Percentiles rank a stretch among this genome's conserved stretches.
phyloP scores from a whole-genome alignment of 2,797 vertebrate genomes.

The Pipistrellus kuhlii region DNA sequence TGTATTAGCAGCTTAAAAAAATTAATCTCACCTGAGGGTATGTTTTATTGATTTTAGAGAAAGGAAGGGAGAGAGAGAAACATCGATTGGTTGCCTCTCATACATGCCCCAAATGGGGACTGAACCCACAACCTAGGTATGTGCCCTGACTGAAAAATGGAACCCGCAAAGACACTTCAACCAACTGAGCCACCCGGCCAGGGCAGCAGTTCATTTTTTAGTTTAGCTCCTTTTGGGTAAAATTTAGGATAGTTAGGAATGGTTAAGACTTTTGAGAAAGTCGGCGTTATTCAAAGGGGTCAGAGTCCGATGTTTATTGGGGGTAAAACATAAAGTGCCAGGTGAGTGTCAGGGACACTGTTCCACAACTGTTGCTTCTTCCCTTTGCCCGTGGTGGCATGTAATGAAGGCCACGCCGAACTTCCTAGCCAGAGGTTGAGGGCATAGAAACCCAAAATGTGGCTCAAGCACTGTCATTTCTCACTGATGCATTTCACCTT shows the following conservation, averaged over 20 bases:
- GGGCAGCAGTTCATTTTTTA: background rate
- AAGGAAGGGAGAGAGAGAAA: background rate
- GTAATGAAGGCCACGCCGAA: background rate
- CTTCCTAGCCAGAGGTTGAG: background rate
- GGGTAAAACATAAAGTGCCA: background rate
- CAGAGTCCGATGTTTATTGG: background rate
- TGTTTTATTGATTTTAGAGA: background rate
- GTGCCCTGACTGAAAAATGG: background rate
- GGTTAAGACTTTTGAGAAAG: background rate
- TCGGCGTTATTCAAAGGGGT: background rate
- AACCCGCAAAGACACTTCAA: background rate
- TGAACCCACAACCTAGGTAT: background rate
- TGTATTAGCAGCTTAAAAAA: background rate
- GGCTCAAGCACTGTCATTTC: background rate
- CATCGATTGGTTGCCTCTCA: background rate
- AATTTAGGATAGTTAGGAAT: background rate
- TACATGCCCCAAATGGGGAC: background rate
- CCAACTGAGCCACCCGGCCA: background rate
- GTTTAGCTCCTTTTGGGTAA: background rate
- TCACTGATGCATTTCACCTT: background rate
- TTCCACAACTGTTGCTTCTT: background rate
- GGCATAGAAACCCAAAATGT: too few relatives aligned
- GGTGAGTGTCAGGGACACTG: background rate
- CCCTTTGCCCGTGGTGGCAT: background rate
- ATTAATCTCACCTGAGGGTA: background rate